Evolutionary conservation across 2,113 vertebrate species (phyloP).

Genomic region (Nettapus auritus): DNA sequence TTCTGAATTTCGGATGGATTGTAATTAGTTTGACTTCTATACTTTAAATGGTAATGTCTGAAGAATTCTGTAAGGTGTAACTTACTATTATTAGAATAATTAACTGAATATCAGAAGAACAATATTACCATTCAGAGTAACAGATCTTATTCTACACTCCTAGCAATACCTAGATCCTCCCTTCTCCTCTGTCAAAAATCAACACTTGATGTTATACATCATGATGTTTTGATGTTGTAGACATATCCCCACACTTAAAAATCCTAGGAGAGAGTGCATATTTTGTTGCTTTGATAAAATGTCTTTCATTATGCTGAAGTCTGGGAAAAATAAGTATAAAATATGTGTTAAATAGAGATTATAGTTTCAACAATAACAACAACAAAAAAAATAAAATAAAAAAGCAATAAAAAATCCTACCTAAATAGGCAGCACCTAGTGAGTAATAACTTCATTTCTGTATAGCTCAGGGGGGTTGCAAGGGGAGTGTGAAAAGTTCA

Average conservation of each 20-base stretch:
- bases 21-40: not conserved
- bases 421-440: constrained; percentile 75
- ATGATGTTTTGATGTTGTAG: constrained; percentile 8
- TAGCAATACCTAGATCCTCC: not conserved
- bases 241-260: not conserved
- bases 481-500: constrained; percentile 95
- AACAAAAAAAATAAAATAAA: constrained; percentile 56
- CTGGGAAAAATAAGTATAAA: constrained; percentile 47
- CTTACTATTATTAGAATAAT: not conserved
- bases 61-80: constrained; percentile 17
- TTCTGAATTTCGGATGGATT: not conserved
- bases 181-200: not conserved
- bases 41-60: not conserved
- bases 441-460: constrained; percentile 82
- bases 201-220: not conserved
- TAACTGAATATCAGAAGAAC: not conserved
- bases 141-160: not conserved
- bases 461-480: constrained; percentile 82
- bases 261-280: not conserved
- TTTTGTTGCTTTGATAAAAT: constrained; percentile 24
- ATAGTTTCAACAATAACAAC: constrained; percentile 43
- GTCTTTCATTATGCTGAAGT: not conserved
- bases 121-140: not conserved
- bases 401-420: constrained; percentile 58
- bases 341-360: constrained; percentile 56